Conservation (phyloP, 2,888 invertebrate genomes). For the Hermaeophaga mercurialis region DNA sequence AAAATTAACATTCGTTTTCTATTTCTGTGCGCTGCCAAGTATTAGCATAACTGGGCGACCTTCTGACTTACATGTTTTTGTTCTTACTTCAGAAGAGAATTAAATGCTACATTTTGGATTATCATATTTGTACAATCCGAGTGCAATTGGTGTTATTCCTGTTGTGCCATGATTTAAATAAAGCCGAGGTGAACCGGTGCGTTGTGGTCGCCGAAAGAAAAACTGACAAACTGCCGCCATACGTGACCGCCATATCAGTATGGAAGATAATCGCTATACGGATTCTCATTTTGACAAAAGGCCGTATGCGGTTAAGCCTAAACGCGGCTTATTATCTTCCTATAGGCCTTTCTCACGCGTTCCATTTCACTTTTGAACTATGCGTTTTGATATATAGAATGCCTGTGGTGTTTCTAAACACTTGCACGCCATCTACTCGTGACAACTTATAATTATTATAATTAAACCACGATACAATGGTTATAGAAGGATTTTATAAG, state of each 20-base stretch:
- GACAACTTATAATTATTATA: background rate
- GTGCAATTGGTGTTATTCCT: background rate
- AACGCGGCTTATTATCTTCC: constrained; percentile 7
- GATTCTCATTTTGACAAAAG: constrained; percentile 17
- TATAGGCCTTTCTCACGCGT: constrained; percentile 11
- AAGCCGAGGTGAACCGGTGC: background rate
- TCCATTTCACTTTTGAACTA: constrained; percentile 7
- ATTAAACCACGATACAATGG: too few relatives aligned
- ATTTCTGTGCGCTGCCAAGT: too few relatives aligned
- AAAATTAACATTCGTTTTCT: too few relatives aligned
- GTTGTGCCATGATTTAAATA: background rate
- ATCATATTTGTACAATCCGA: too few relatives aligned
- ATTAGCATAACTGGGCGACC: too few relatives aligned
- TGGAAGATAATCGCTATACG: constrained; percentile 17
- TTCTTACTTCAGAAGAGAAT: too few relatives aligned
- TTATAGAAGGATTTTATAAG: too few relatives aligned
- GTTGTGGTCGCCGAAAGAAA: constrained; percentile 10
- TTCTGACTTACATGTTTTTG: too few relatives aligned
- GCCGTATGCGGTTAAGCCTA: background rate
- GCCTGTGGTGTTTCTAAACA: constrained; percentile 3
- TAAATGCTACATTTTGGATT: too few relatives aligned
- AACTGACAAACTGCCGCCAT: constrained; percentile 28
- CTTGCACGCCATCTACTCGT: background rate
- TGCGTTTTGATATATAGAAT: constrained; percentile 6
- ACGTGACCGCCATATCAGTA: constrained; percentile 28